These are phyloP conservation scores for Plusia festucae DNA, from an alignment of 2,888 invertebrate genomes.

Conservation along the genomic window DNA sequence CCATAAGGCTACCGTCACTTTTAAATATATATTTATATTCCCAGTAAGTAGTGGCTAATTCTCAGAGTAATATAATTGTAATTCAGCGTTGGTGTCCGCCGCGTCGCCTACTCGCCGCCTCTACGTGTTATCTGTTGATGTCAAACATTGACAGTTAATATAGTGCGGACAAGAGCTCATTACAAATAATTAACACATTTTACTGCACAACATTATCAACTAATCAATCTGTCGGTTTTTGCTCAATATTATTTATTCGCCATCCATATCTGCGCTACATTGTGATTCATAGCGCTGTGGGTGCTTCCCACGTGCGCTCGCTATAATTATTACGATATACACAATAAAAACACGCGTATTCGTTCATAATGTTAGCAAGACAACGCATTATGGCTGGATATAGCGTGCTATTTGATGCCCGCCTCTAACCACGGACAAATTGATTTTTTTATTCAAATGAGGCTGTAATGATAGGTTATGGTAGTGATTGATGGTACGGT, in stretches of 20 bases:
- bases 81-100: conserved; percentile 5
- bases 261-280: conserved; percentile 46
- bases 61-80: background rate
- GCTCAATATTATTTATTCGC: conserved; percentile 57
- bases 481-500: conserved; percentile 20
- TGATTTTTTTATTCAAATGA: conserved; percentile 37
- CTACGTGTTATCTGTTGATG: conserved; percentile 24
- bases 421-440: conserved; percentile 41
- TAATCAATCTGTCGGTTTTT: conserved; percentile 62
- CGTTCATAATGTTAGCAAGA: conserved; percentile 54
- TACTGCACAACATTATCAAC: conserved; percentile 52
- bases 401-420: conserved; percentile 37
- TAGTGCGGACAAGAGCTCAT: conserved; percentile 54
- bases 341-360: conserved; percentile 63
- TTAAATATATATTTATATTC: background rate
- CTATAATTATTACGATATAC: conserved; percentile 65
- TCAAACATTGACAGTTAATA: conserved; percentile 35
- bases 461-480: conserved; percentile 34
- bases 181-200: conserved; percentile 60
- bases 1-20: too few species aligned
- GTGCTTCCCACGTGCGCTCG: conserved; percentile 64
- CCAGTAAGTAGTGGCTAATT: background rate
- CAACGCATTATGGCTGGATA: conserved; percentile 44
- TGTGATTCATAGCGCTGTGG: conserved; percentile 67
- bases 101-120: conserved; percentile 29